Evolutionary conservation across 2,113 vertebrate species (phyloP).

Genomic region (Phalacrocorax pelagicus): DNA sequence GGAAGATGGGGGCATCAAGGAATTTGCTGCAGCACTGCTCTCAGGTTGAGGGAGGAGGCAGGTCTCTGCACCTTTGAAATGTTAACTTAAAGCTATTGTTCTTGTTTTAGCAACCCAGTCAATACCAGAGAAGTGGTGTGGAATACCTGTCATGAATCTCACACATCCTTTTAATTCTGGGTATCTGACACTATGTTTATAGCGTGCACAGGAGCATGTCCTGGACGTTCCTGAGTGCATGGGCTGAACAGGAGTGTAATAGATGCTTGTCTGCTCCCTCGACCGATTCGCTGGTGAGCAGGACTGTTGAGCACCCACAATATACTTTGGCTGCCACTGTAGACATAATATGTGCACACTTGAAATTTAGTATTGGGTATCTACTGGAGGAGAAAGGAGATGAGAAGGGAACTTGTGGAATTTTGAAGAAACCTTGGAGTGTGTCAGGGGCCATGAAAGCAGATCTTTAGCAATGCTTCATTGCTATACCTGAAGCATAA

Average conservation of each 20-base stretch:
- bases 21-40: neutral
- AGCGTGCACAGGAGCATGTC: fast-evolving
- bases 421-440: neutral
- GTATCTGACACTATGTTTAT: neutral
- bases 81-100: neutral
- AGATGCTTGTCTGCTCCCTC: neutral
- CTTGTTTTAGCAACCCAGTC: neutral
- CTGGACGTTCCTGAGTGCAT: fast-evolving
- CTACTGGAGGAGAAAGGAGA: neutral
- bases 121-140: neutral
- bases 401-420: fast-evolving
- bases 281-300: fast-evolving
- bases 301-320: neutral
- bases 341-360: neutral
- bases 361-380: neutral
- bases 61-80: neutral
- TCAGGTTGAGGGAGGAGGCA: neutral
- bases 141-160: neutral
- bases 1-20: neutral
- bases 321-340: neutral
- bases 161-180: neutral
- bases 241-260: fast-evolving
- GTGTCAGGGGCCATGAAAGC: neutral
- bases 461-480: neutral
- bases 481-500: neutral